phyloP scores from a whole-genome alignment of 1,140 invertebrate genomes.

The Trichomalopsis sarcophagae region DNA sequence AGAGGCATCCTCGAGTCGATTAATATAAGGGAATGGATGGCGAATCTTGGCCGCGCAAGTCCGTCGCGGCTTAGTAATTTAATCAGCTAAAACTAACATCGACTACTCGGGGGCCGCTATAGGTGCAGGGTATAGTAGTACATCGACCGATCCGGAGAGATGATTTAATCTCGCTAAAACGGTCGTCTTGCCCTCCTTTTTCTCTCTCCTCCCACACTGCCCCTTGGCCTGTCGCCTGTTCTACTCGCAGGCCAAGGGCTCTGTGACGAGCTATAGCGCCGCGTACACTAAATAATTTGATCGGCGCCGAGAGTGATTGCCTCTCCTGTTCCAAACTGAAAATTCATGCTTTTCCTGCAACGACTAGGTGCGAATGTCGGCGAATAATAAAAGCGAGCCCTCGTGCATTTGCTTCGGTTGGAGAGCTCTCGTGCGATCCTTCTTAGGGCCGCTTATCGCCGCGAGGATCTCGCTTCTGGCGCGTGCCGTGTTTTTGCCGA shows the following conservation, averaged over 20 bases:
- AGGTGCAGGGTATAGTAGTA: conserved; percentile 54
- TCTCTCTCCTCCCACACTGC: background rate
- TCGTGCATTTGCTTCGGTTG: conserved; percentile 38
- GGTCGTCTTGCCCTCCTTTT: conserved; percentile 53
- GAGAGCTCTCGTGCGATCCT: conserved; percentile 40
- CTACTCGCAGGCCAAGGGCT: background rate
- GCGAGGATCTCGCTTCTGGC: conserved; percentile 28
- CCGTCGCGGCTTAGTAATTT: conserved; percentile 73
- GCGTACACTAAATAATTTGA: conserved; percentile 23
- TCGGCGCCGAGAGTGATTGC: conserved; percentile 1
- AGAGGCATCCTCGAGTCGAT: conserved; percentile 60
- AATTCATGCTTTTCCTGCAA: background rate
- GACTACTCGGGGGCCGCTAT: conserved; percentile 57
- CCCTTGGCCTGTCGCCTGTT: background rate
- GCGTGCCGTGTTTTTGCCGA: conserved; percentile 29
- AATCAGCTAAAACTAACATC: conserved; percentile 76
- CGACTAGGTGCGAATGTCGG: conserved; percentile 54
- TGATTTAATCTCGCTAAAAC: conserved; percentile 75
- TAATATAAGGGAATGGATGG: conserved; percentile 73
- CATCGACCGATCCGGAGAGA: conserved; percentile 63
- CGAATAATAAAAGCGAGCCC: conserved; percentile 19
- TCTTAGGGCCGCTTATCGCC: conserved; percentile 62
- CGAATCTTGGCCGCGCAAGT: conserved; percentile 70
- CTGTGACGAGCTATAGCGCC: background rate
- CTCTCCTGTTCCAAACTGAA: background rate